phyloP scores from a whole-genome alignment of 2,113 vertebrate species.

The Regulus satrapa region DNA sequence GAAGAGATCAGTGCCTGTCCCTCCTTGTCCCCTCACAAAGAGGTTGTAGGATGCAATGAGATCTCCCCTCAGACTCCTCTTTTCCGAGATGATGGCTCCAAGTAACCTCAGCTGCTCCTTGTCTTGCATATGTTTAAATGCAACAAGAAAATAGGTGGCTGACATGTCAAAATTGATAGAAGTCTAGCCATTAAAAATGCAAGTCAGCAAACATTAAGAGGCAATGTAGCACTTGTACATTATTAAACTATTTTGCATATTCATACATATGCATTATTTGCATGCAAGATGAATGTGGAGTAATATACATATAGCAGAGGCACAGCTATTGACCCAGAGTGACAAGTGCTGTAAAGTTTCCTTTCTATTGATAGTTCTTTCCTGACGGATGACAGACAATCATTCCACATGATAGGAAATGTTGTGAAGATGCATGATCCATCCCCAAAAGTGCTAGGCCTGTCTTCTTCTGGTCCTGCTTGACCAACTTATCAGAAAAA shows the following conservation, averaged over 20 bases:
- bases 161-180: background rate
- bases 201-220: background rate
- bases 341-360: background rate
- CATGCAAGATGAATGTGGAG: background rate
- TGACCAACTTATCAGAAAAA: background rate
- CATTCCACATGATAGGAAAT: background rate
- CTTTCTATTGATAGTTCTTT: background rate
- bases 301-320: background rate
- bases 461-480: background rate
- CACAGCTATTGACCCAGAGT: background rate
- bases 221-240: background rate
- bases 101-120: background rate
- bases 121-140: background rate
- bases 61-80: background rate
- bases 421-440: background rate
- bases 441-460: background rate
- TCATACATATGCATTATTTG: background rate
- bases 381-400: background rate
- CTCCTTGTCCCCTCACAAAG: background rate
- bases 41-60: background rate
- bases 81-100: background rate
- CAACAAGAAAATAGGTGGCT: background rate
- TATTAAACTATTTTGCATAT: background rate
- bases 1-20: background rate
- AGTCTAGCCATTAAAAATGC: background rate